phyloP scores from a whole-genome alignment of 2,113 vertebrate species.

The Ailurus styani region DNA sequence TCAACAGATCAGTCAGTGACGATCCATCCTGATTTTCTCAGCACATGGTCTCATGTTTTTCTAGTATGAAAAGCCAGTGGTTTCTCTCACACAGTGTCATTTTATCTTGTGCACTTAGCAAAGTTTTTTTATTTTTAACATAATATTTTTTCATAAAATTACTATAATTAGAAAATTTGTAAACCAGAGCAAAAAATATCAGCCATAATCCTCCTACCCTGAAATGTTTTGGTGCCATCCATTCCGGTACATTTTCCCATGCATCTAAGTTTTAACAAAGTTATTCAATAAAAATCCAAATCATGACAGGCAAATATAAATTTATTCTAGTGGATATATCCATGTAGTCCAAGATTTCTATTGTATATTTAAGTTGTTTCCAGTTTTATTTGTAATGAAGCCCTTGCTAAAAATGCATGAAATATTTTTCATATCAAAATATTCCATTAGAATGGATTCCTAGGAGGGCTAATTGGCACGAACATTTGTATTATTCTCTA shows the following conservation, averaged over 20 bases:
- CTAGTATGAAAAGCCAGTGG: neutral
- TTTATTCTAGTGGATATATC: neutral
- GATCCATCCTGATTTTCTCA: neutral
- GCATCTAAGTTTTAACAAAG: neutral
- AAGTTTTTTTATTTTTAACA: neutral
- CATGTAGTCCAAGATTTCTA: neutral
- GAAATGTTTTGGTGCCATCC: neutral
- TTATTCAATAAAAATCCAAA: neutral
- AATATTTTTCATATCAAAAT: neutral
- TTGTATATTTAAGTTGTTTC: neutral
- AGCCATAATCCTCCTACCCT: neutral
- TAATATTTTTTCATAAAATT: neutral
- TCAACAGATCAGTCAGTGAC: neutral
- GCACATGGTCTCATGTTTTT: neutral
- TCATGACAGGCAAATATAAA: neutral
- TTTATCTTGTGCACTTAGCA: neutral
- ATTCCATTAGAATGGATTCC: neutral
- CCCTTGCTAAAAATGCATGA: neutral
- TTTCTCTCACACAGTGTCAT: neutral
- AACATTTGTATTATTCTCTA: neutral
- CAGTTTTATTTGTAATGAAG: neutral
- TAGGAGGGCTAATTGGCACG: neutral
- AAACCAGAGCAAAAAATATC: neutral
- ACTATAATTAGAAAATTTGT: neutral
- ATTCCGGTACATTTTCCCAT: neutral